Conservation (phyloP, 2,888 invertebrate species). For the Rhynchonema sp. region DNA sequence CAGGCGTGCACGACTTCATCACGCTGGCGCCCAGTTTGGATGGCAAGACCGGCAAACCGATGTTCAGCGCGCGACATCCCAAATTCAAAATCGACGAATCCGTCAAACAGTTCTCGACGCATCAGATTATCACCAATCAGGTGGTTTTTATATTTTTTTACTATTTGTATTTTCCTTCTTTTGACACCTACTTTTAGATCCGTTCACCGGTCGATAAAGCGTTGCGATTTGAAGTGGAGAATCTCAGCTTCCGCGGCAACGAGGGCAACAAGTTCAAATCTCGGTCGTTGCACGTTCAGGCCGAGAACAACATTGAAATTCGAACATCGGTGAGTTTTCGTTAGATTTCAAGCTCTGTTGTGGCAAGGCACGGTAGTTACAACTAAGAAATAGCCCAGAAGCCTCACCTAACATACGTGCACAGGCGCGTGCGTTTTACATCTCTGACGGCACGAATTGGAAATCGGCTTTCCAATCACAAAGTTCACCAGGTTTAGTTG, state of each 20-base stretch:
- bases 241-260: conserved; percentile 5
- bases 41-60: neutral
- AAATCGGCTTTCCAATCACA: too few relatives aligned
- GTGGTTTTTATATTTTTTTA: neutral
- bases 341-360: neutral
- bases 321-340: neutral
- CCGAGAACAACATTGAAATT: neutral
- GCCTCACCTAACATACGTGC: too few relatives aligned
- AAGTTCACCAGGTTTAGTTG: too few relatives aligned
- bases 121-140: conserved; percentile 4
- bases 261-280: conserved; percentile 5
- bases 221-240: neutral
- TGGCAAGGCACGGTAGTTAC: too few relatives aligned
- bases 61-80: conserved; percentile 3
- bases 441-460: too few relatives aligned
- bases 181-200: neutral
- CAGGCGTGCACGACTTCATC: neutral
- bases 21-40: neutral
- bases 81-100: neutral
- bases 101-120: neutral
- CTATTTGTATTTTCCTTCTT: neutral
- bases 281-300: neutral
- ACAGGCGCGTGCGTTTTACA: too few relatives aligned
- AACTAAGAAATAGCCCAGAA: too few relatives aligned
- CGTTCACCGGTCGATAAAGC: conserved; percentile 1